A percentile compares a stretch with the other conserved stretches of the same genome.
These are phyloP conservation scores for Gallinago nigripennis DNA, from an alignment of 2,797 vertebrate genomes.

Conservation along the genomic window DNA sequence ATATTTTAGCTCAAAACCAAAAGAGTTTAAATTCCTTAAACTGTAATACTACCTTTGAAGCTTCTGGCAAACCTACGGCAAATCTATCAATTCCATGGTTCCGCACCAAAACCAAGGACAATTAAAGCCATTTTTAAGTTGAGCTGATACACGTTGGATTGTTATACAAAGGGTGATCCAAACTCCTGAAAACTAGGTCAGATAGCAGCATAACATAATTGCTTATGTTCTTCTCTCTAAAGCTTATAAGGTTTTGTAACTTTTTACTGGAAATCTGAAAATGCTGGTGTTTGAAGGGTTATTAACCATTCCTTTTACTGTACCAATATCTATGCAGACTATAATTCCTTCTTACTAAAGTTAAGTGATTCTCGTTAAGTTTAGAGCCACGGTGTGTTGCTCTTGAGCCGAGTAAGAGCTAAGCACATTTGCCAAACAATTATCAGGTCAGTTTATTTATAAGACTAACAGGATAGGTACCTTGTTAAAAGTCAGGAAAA, in stretches of 20 bases:
- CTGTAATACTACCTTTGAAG: not conserved
- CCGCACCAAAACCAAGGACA: not conserved
- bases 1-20: not conserved
- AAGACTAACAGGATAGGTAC: not conserved
- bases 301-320: not conserved
- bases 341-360: not conserved
- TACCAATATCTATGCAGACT: accelerated
- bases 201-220: not conserved
- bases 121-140: not conserved
- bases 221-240: not conserved
- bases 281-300: not conserved
- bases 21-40: not conserved
- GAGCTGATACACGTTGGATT: not conserved
- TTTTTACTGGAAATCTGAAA: not conserved
- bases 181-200: not conserved
- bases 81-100: not conserved
- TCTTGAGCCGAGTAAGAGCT: not conserved
- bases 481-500: not conserved
- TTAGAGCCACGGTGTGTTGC: not conserved
- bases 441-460: not conserved
- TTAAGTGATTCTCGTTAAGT: not conserved
- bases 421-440: not conserved
- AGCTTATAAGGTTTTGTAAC: not conserved
- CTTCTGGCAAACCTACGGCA: not conserved
- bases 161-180: not conserved